Conservation (phyloP, 2,113 vertebrate genomes). For the Tachuris rubrigastra region DNA sequence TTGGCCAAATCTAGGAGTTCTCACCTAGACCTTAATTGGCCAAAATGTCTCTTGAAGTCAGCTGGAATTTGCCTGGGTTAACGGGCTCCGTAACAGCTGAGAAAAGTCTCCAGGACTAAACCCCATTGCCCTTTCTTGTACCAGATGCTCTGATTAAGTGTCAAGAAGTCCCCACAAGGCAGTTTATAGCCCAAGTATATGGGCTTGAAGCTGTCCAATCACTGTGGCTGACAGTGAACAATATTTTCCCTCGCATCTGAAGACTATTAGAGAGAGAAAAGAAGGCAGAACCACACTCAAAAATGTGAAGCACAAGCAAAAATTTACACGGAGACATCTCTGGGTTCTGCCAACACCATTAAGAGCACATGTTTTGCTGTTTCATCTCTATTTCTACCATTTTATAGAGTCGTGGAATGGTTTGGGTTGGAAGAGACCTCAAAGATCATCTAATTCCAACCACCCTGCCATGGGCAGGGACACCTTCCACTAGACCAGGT, state of each 20-base stretch:
- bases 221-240: constrained; percentile 20
- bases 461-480: background rate
- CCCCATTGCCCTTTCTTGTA: background rate
- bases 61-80: background rate
- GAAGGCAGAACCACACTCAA: background rate
- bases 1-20: constrained; percentile 33
- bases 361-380: constrained; percentile 45
- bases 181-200: background rate
- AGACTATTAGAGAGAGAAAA: background rate
- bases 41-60: background rate
- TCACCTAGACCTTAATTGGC: constrained; percentile 29
- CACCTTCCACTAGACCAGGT: fast-evolving
- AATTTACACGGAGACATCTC: background rate
- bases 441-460: background rate
- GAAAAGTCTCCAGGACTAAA: background rate
- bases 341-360: constrained; percentile 52
- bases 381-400: constrained; percentile 37
- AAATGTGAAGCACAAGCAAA: constrained; percentile 54
- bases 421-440: background rate
- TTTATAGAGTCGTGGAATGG: background rate
- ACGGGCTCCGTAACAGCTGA: background rate
- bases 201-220: background rate
- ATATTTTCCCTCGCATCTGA: constrained; percentile 44
- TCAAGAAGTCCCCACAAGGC: background rate
- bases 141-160: background rate